Conservation (phyloP, 2,888 invertebrate genomes). For the Protophormia terraenovae region DNA sequence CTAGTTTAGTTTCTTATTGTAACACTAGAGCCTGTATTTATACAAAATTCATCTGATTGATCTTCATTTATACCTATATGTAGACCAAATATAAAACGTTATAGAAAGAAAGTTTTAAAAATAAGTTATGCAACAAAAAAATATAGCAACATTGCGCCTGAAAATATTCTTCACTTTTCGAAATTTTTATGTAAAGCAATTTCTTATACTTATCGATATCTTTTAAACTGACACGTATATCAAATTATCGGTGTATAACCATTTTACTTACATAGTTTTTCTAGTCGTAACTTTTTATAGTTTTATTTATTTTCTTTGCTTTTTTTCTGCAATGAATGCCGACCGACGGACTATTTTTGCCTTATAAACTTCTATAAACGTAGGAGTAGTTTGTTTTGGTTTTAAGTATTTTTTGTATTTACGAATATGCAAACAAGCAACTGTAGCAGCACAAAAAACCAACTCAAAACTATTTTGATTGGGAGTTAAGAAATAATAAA, state of each 20-base stretch:
- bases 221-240: not conserved
- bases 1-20: not conserved
- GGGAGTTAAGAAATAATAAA: constrained; percentile 67
- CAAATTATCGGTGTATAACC: not conserved
- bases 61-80: too few relatives aligned
- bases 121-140: too few relatives aligned
- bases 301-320: constrained; percentile 3
- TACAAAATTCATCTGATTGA: too few relatives aligned
- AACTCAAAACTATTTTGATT: constrained; percentile 76
- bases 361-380: constrained; percentile 17
- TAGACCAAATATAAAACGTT: too few relatives aligned
- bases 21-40: not conserved
- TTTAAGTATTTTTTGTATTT: constrained; percentile 30
- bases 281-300: constrained; percentile 16
- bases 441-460: constrained; percentile 21
- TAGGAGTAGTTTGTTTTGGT: constrained; percentile 53
- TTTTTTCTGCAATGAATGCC: constrained; percentile 26
- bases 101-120: too few relatives aligned
- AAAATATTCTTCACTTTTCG: too few relatives aligned
- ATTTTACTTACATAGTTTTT: constrained; percentile 19
- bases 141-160: too few relatives aligned
- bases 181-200: too few relatives aligned
- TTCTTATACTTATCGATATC: not conserved
- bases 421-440: constrained; percentile 23
- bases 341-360: constrained; percentile 38